Evolutionary conservation across 23 tunicate genomes (phyloP).

Genomic region (Botrylloides violaceus): DNA sequence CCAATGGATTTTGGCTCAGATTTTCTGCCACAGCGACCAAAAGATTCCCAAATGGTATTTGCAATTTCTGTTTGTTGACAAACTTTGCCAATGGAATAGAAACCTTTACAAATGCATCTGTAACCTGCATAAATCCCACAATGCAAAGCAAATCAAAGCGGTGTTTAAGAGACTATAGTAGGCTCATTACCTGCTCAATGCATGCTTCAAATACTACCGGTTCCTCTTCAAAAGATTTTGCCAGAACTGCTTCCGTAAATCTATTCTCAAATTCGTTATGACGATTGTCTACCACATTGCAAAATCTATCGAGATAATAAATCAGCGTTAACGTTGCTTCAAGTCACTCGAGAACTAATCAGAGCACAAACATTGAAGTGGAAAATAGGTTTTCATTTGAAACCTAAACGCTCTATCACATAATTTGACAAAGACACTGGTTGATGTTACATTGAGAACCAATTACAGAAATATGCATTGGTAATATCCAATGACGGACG

Average conservation of each 20-base stretch:
- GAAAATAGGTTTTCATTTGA: no score
- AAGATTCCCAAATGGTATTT: not conserved
- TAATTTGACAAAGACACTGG: no score
- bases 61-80: not conserved
- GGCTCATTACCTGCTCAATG: not conserved
- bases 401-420: no score
- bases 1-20: no score
- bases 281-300: not conserved
- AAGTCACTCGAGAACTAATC: no score
- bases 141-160: not conserved
- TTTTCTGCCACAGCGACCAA: not conserved
- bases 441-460: no score
- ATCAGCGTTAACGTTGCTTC: no score
- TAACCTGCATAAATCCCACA: not conserved
- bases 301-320: not conserved
- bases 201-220: not conserved
- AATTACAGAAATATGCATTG: no score
- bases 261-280: not conserved
- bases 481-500: no score
- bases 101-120: not conserved
- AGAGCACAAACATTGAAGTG: no score
- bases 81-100: not conserved
- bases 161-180: not conserved
- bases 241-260: not conserved
- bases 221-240: not conserved